phyloP scores from a whole-genome alignment of 2,888 invertebrate species.

The Fragum fragum region DNA sequence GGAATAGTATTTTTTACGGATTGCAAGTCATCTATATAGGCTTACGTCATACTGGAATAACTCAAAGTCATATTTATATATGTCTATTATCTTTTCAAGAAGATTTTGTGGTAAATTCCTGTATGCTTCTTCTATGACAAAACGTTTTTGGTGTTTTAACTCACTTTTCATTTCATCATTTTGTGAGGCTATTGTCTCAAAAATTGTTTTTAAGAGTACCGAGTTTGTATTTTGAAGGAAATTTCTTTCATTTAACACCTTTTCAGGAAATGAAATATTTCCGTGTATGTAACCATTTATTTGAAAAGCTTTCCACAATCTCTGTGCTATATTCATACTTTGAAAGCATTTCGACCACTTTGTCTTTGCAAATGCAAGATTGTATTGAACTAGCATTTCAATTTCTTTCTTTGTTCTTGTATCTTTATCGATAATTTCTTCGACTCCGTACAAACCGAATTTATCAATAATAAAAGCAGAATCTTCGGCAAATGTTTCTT shows the following conservation, averaged over 20 bases:
- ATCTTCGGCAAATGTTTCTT: slow-evolving; percentile 63
- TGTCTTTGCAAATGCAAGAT: slow-evolving; percentile 43
- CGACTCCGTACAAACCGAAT: slow-evolving; percentile 34
- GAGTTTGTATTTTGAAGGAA: neutral
- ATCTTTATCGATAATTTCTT: slow-evolving; percentile 1
- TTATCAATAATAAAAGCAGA: slow-evolving; percentile 46
- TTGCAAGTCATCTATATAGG: too few relatives aligned
- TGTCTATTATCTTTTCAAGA: slow-evolving; percentile 38
- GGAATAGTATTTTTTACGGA: too few relatives aligned
- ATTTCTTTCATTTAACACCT: neutral
- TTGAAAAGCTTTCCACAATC: slow-evolving; percentile 63
- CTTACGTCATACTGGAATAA: slow-evolving; percentile 58
- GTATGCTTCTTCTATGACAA: slow-evolving; percentile 58
- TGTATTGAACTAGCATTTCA: slow-evolving; percentile 49
- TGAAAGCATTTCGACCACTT: slow-evolving; percentile 46
- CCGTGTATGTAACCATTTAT: slow-evolving; percentile 64
- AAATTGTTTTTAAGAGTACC: neutral
- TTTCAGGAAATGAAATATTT: slow-evolving; percentile 21
- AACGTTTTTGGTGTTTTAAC: slow-evolving; percentile 34
- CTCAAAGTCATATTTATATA: slow-evolving; percentile 65
- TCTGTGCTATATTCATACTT: slow-evolving; percentile 39
- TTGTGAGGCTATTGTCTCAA: neutral
- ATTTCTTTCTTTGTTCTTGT: slow-evolving; percentile 48
- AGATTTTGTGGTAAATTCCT: slow-evolving; percentile 33
- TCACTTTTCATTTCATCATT: neutral